Evolutionary conservation across 2,888 invertebrate genomes (phyloP).

Genomic region (Cremastinae sp.): DNA sequence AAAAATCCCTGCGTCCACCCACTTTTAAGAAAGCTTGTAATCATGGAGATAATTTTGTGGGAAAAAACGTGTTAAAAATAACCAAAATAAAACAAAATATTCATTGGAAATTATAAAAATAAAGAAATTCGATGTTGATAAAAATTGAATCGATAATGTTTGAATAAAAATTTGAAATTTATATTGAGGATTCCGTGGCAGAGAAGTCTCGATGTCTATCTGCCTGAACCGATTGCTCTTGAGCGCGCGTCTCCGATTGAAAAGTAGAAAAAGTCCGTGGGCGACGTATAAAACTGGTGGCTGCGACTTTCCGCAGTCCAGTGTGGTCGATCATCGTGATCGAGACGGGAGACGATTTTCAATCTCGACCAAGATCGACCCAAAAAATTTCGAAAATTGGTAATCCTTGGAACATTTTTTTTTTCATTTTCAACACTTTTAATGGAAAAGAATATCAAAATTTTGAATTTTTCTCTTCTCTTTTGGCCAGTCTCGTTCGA

Average conservation of each 20-base stretch:
- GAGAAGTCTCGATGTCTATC: no score
- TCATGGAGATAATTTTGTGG: no score
- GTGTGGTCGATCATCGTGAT: constrained; percentile 69
- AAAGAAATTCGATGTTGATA: no score
- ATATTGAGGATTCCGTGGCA: no score
- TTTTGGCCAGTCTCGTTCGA: constrained; percentile 3
- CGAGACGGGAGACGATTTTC: constrained; percentile 63
- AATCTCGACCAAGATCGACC: constrained; percentile 45
- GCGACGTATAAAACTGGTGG: constrained; percentile 78
- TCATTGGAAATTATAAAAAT: no score
- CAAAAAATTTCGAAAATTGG: neutral
- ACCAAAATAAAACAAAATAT: no score
- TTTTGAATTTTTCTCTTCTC: neutral
- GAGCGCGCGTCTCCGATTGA: constrained; percentile 51
- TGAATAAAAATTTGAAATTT: no score
- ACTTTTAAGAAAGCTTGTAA: no score
- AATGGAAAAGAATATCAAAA: neutral
- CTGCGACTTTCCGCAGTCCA: constrained; percentile 73
- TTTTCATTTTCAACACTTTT: neutral
- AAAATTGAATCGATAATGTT: no score
- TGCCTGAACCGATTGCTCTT: no score
- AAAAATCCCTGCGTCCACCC: no score
- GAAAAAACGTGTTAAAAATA: no score
- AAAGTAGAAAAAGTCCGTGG: constrained; percentile 69
- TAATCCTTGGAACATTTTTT: neutral